Base-by-base conservation (phyloP, 2,797 vertebrate species). In the Aeoliscus strigatus region DNA sequence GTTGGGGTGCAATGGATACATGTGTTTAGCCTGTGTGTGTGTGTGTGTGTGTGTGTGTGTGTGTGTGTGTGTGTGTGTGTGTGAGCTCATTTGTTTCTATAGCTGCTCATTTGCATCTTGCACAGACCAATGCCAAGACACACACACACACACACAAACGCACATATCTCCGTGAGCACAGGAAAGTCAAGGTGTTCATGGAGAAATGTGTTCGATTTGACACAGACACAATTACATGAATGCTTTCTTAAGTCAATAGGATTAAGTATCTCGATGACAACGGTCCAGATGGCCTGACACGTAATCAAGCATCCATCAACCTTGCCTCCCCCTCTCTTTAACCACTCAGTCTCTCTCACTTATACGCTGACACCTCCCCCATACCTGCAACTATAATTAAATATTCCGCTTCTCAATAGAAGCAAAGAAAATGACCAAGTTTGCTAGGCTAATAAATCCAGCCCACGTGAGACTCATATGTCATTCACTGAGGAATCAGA, bases 281-380 rank as follows among this genome's bases (percentile, higher is more conserved):
- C 69, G 26, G 75, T 73, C 81, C 84, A 86, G 84, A 86, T 86
- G 84, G 84, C 75, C 78, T 79, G 80, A 78, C 71, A 73, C 59
- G 53, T 77, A 83, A 80, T 79, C 73, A 74, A 70, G 73, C 72
- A 71, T 79, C 78, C 64, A 82, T 78, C 81, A 82, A 62, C 44
- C 64, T 47, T 60, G 71, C 58, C 66, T 76, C 69, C 70, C 74
- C 56, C 59, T 71, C 72, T 69, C 50, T 66, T 71, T 61, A 61
- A 60, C 57, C 55, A 53, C 49, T 53, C 58, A 38, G 9, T 63
- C 64, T 52, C 60, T 60, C 50, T 54, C 48, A 18, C 70, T 49
- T 37, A 43, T 70, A 75, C 56, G 43, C 57, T 41, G 38, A 68
- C 77, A 77, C 75, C 60, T 75, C 66, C 70, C 53, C 57, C 68